Percentiles rank a stretch among this genome's conserved stretches.
Evolutionary conservation across 1,140 invertebrate species (phyloP).

Genomic region (Hyles vespertilio): DNA sequence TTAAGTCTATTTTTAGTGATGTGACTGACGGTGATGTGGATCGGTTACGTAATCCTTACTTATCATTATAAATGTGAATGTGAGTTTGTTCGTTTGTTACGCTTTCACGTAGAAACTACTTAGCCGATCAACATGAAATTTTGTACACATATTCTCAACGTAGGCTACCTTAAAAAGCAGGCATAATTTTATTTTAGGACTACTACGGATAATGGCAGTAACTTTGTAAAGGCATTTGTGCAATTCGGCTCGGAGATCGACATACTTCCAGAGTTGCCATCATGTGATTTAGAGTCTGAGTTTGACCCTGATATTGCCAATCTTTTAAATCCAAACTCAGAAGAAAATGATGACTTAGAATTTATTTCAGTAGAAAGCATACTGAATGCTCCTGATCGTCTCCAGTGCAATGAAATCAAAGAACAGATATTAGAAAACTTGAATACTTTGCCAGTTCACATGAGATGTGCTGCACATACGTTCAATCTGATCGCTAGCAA

Average conservation of each 20-base stretch:
- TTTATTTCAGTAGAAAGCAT: slow-evolving; percentile 15
- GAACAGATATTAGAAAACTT: slow-evolving; percentile 14
- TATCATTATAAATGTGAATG: background rate
- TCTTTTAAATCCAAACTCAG: slow-evolving; percentile 10
- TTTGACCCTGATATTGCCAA: slow-evolving; percentile 10
- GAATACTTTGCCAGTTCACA: slow-evolving; percentile 14
- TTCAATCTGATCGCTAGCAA: slow-evolving; percentile 14
- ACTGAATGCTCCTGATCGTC: slow-evolving; percentile 8
- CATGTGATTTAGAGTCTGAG: slow-evolving; percentile 13
- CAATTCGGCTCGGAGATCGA: slow-evolving; percentile 14
- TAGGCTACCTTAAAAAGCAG: background rate
- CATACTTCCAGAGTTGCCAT: slow-evolving; percentile 13
- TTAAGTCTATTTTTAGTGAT: no score
- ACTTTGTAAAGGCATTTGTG: slow-evolving; percentile 16
- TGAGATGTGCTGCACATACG: slow-evolving; percentile 15
- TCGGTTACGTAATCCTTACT: slow-evolving; percentile 4
- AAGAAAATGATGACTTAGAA: slow-evolving; percentile 10
- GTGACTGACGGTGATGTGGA: background rate
- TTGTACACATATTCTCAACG: background rate
- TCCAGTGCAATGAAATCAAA: slow-evolving; percentile 12
- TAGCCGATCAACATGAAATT: background rate
- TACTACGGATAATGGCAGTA: slow-evolving; percentile 13
- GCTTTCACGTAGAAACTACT: slow-evolving; percentile 1
- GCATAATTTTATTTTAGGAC: slow-evolving; percentile 2
- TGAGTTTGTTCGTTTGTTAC: slow-evolving; percentile 1